These are phyloP conservation scores for Apaloderma vittatum DNA, from an alignment of 2,113 vertebrate genomes.

Conservation along the genomic window DNA sequence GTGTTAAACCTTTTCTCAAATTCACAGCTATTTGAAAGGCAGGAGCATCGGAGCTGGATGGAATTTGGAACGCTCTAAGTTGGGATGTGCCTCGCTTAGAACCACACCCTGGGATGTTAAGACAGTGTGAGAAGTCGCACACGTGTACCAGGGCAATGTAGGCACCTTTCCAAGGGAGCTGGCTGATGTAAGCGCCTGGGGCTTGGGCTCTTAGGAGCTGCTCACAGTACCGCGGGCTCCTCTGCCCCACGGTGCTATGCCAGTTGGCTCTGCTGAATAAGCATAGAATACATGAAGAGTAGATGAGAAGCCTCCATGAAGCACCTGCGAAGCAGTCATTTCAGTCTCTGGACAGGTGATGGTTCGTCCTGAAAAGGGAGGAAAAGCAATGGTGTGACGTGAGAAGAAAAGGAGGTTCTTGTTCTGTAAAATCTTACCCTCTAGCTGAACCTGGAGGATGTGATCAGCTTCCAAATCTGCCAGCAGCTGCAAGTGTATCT, in stretches of 20 bases:
- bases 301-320: not conserved
- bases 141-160: not conserved
- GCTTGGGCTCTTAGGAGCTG: not conserved
- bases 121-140: not conserved
- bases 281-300: not conserved
- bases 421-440: slow-evolving; percentile 2
- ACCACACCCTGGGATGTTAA: not conserved
- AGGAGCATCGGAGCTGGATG: not conserved
- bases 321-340: not conserved
- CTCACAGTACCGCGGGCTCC: not conserved
- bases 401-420: not conserved
- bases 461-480: slow-evolving; percentile 25
- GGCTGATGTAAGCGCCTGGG: not conserved
- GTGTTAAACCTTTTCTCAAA: slow-evolving; percentile 24
- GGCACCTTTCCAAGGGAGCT: not conserved
- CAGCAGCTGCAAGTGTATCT: slow-evolving; percentile 32
- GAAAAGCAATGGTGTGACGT: not conserved
- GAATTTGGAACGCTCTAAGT: fast-evolving
- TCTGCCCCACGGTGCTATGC: not conserved
- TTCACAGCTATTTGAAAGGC: slow-evolving; percentile 30
- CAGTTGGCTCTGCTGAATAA: not conserved
- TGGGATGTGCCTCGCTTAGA: not conserved
- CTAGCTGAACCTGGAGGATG: slow-evolving; percentile 24
- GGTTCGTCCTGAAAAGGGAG: not conserved
- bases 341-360: not conserved